Conservation (phyloP, 2,797 vertebrate genomes). For the Eulemur rubriventer region DNA sequence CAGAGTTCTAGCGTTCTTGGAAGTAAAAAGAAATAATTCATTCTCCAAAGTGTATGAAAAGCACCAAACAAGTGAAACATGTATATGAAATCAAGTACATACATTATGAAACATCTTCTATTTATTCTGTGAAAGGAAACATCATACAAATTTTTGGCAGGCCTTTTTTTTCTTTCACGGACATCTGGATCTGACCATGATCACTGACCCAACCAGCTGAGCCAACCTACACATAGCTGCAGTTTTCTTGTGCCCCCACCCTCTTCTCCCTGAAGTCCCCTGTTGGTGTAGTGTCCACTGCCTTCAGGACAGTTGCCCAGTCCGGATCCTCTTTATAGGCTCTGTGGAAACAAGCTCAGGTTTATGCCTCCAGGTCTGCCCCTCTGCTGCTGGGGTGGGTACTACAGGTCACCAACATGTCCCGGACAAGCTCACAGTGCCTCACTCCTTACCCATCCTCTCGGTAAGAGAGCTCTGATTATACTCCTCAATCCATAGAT, state of each 20-base stretch:
- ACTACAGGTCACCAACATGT: no score
- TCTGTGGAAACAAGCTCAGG: not conserved
- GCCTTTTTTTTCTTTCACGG: no score
- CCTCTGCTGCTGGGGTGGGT: not conserved
- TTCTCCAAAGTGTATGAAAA: not conserved
- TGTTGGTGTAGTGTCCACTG: not conserved
- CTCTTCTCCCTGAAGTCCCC: not conserved
- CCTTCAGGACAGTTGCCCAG: not conserved
- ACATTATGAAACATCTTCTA: not conserved
- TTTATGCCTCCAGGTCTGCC: not conserved
- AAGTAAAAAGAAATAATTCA: not conserved
- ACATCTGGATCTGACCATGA: not conserved
- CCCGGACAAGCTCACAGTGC: no score
- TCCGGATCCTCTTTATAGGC: not conserved
- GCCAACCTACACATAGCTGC: not conserved
- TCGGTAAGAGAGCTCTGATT: not conserved
- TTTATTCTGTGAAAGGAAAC: not conserved
- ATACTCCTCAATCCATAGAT: not conserved
- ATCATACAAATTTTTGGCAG: not conserved
- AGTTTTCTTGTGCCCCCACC: not conserved
- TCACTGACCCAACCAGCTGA: not conserved
- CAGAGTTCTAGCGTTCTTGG: not conserved
- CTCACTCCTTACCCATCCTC: not conserved
- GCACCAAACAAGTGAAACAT: not conserved
- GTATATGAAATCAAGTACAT: not conserved